Evolutionary conservation across 2,888 invertebrate genomes (phyloP).

Genomic region (Macaria liturata): DNA sequence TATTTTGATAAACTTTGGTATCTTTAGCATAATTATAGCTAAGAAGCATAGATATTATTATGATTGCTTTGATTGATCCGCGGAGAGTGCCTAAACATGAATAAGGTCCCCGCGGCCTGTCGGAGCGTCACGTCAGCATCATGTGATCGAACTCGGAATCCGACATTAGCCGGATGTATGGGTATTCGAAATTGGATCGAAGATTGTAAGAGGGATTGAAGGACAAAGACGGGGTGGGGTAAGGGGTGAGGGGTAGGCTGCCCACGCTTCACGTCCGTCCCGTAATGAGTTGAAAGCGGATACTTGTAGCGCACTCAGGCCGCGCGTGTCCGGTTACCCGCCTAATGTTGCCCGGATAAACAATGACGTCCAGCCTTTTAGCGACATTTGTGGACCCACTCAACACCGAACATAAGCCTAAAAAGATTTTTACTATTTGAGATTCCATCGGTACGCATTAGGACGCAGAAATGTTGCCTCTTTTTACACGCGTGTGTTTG

Average conservation of each 20-base stretch:
- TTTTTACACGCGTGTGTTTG: conserved; percentile 24
- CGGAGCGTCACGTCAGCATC: conserved; percentile 40
- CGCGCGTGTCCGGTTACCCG: conserved; percentile 83
- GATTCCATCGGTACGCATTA: conserved; percentile 63
- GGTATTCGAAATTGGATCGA: conserved; percentile 79
- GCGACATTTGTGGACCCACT: conserved; percentile 83
- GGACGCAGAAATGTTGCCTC: conserved; percentile 34
- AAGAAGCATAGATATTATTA: no score
- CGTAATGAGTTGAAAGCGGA: conserved; percentile 84
- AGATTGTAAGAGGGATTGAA: conserved; percentile 79
- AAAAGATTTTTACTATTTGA: conserved; percentile 80
- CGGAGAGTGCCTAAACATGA: conserved; percentile 5
- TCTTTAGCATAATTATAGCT: no score
- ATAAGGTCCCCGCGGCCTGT: conserved; percentile 11
- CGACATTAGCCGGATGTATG: conserved; percentile 71
- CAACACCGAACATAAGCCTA: conserved; percentile 81
- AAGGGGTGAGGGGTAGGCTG: conserved; percentile 49
- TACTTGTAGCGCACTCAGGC: conserved; percentile 83
- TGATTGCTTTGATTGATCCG: no score
- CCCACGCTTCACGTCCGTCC: conserved; percentile 81
- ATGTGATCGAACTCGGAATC: conserved; percentile 68
- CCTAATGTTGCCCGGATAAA: conserved; percentile 83
- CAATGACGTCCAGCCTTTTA: conserved; percentile 84
- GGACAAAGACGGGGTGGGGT: conserved; percentile 67
- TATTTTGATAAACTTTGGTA: no score